These are phyloP conservation scores for Casuarius casuarius DNA, from an alignment of 2,113 vertebrate genomes.

Conservation along the genomic window DNA sequence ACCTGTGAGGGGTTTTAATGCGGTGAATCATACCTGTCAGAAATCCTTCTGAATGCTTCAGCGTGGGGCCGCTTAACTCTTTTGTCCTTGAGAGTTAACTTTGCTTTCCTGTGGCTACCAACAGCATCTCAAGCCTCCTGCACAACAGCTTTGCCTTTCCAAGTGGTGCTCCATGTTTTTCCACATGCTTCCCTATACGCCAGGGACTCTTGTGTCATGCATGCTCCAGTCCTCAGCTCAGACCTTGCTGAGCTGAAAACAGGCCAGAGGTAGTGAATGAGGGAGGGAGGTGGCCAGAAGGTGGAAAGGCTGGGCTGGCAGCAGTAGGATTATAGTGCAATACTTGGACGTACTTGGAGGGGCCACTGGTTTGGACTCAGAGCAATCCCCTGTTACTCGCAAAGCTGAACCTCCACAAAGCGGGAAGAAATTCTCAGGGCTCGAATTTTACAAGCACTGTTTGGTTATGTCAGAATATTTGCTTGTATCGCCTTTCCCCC, in stretches of 20 bases:
- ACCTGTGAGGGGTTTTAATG: conserved; percentile 52
- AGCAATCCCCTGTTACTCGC: neutral
- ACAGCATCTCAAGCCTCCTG: neutral
- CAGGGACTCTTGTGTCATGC: neutral
- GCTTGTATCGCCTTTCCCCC: neutral
- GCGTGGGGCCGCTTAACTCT: neutral
- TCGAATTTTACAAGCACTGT: neutral
- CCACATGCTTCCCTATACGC: neutral
- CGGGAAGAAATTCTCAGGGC: neutral
- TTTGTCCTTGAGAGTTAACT: neutral
- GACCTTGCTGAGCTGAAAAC: neutral
- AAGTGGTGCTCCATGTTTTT: neutral
- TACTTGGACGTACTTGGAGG: neutral
- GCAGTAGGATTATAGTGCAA: rapidly evolving
- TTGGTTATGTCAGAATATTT: neutral
- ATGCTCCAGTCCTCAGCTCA: neutral
- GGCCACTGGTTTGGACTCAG: rapidly evolving
- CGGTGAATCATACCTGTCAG: conserved; percentile 51
- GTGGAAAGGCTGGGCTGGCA: neutral
- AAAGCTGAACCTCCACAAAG: neutral
- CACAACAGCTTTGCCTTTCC: neutral
- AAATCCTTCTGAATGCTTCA: neutral
- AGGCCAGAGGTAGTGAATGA: neutral
- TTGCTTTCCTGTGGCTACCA: neutral
- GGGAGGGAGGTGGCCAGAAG: neutral